These are phyloP conservation scores for Hippolais icterina DNA, from an alignment of 2,113 vertebrate species.

Conservation along the genomic window DNA sequence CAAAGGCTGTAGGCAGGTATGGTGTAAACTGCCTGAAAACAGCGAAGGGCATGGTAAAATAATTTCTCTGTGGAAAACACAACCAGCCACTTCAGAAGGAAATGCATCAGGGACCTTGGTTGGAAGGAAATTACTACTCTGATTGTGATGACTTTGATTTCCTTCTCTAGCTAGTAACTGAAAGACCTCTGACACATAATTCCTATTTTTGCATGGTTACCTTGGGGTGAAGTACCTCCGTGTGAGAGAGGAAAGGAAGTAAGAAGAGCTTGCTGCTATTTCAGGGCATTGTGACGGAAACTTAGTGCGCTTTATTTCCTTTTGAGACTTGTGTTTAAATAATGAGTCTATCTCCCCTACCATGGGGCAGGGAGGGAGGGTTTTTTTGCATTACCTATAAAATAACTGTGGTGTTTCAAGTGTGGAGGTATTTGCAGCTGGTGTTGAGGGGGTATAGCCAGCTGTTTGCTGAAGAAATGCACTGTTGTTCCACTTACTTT, in stretches of 20 bases:
- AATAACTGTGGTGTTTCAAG: not conserved
- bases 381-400: not conserved
- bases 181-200: not conserved
- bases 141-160: not conserved
- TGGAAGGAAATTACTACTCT: not conserved
- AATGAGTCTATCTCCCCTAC: not conserved
- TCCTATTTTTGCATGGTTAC: not conserved
- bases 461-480: not conserved
- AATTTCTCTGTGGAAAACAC: not conserved
- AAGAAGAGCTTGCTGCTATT: conserved; percentile 3
- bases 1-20: not conserved
- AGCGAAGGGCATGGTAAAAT: not conserved
- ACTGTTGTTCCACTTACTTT: not conserved
- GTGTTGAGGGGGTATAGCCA: not conserved
- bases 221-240: not conserved
- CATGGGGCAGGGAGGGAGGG: not conserved
- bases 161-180: not conserved
- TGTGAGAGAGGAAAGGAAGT: not conserved
- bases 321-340: not conserved
- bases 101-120: not conserved
- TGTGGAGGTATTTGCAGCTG: not conserved
- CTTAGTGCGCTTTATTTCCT: not conserved
- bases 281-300: not conserved
- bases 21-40: not conserved
- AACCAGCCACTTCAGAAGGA: not conserved